phyloP scores from a whole-genome alignment of 2,888 invertebrate species.

The Chrysopilus asiliformis region DNA sequence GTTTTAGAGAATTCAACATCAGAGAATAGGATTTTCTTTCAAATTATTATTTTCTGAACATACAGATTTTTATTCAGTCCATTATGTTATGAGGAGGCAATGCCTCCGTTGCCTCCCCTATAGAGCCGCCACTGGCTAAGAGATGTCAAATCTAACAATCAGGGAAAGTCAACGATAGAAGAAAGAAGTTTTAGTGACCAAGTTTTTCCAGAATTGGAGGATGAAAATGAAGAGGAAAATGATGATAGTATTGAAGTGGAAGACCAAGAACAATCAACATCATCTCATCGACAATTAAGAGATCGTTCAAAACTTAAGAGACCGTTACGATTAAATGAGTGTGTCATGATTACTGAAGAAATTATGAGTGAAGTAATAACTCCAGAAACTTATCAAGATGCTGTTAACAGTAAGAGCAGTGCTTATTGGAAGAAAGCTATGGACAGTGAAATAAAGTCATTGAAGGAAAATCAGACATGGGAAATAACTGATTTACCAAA shows the following conservation, averaged over 20 bases:
- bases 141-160: neutral
- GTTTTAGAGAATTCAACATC: no score
- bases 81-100: no score
- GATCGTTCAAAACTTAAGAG: neutral
- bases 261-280: neutral
- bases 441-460: neutral
- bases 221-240: neutral
- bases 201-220: neutral
- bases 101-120: no score
- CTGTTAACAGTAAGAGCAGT: no score
- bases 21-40: no score
- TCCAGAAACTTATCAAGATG: no score
- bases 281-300: neutral
- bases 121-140: no score
- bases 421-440: slow-evolving; percentile 2
- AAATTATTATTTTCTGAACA: no score
- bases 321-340: no score
- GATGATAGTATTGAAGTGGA: neutral
- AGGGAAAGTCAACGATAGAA: neutral
- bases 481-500: neutral
- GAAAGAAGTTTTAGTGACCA: neutral
- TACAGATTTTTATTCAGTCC: no score
- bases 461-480: neutral
- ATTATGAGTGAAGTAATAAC: no score
- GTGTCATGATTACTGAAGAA: no score